Conservation (phyloP, 2,113 vertebrate species). For the Cepphus grylle region DNA sequence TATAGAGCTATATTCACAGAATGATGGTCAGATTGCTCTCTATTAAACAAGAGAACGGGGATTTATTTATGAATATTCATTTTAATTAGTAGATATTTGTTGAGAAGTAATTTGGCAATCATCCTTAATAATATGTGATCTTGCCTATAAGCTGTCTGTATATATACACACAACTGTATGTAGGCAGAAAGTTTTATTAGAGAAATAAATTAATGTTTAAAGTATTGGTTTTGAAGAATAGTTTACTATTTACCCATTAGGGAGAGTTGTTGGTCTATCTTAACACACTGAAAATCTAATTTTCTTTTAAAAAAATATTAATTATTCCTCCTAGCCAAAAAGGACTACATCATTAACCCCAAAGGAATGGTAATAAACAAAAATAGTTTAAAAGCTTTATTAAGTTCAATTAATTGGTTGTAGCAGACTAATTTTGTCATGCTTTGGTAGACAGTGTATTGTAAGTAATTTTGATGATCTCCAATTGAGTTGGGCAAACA, state of each 20-base stretch:
- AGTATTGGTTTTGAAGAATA: constrained; percentile 47
- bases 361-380: constrained; percentile 68
- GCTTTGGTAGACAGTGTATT: constrained; percentile 71
- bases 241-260: constrained; percentile 48
- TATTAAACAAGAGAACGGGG: neutral
- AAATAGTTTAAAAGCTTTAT: constrained; percentile 73
- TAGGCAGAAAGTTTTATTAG: constrained; percentile 4
- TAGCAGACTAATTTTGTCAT: constrained; percentile 71
- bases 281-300: constrained; percentile 56
- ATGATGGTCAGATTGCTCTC: neutral
- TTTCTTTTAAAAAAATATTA: constrained; percentile 51
- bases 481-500: constrained; percentile 64
- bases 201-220: constrained; percentile 3
- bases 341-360: constrained; percentile 59
- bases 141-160: neutral
- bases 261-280: constrained; percentile 39
- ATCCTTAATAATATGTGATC: neutral
- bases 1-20: neutral
- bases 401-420: constrained; percentile 72
- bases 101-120: neutral
- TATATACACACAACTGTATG: neutral
- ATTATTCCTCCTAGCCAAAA: constrained; percentile 57
- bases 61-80: constrained; percentile 24
- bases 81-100: constrained; percentile 39
- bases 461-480: constrained; percentile 75